Percentiles rank a stretch among this genome's conserved stretches.
phyloP scores from a whole-genome alignment of 2,888 invertebrate genomes.

The Ischnus inquisitorius region DNA sequence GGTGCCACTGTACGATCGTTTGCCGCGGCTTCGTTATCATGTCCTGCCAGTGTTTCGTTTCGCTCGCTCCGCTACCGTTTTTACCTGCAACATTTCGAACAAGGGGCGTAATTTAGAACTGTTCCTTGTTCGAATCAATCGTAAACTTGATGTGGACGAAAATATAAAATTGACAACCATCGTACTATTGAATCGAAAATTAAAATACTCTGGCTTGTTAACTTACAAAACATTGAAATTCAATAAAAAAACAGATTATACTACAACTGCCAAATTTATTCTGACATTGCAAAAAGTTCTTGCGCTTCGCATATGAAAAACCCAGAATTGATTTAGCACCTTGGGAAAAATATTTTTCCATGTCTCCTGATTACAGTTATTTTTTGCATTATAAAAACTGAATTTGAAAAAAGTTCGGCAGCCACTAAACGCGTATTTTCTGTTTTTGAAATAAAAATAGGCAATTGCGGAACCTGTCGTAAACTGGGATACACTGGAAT shows the following conservation, averaged over 20 bases:
- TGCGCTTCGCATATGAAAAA: too few relatives aligned
- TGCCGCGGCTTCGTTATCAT: constrained; percentile 99
- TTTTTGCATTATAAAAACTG: too few relatives aligned
- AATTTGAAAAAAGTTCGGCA: too few relatives aligned
- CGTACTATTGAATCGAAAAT: too few relatives aligned
- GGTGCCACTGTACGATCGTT: constrained; percentile 98
- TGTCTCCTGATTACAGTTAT: too few relatives aligned
- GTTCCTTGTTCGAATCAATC: not conserved
- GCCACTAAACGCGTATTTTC: not conserved
- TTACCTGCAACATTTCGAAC: constrained; percentile 90
- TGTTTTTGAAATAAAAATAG: not conserved
- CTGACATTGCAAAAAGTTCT: too few relatives aligned
- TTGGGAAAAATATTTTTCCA: too few relatives aligned
- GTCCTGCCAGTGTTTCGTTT: constrained; percentile 99
- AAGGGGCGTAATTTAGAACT: not conserved
- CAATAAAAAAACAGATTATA: too few relatives aligned
- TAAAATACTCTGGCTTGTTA: too few relatives aligned
- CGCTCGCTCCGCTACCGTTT: constrained; percentile 97
- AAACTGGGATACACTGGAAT: not conserved
- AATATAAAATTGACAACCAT: not conserved
- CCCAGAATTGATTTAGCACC: too few relatives aligned
- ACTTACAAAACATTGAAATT: too few relatives aligned
- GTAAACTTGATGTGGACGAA: not conserved
- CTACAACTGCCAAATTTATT: too few relatives aligned
- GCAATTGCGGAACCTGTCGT: not conserved